These are phyloP conservation scores for Xyrichtys novacula DNA, from an alignment of 2,797 vertebrate genomes.

Conservation along the genomic window DNA sequence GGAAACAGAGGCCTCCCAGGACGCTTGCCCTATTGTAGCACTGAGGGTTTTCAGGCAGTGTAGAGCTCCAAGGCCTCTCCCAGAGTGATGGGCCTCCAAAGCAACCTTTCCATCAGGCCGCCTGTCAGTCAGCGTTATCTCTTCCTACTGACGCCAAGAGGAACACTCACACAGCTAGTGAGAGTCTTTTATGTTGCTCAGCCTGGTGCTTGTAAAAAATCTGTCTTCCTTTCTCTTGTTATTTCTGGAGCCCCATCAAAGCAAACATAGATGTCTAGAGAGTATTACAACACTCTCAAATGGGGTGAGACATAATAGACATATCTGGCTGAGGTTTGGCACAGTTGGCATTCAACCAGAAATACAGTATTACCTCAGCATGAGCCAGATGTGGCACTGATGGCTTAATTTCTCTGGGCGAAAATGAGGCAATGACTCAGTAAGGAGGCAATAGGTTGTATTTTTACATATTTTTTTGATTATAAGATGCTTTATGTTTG, in stretches of 20 bases:
- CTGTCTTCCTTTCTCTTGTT: not conserved
- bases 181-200: slow-evolving; percentile 11
- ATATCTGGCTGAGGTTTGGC: slow-evolving; percentile 7
- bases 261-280: not conserved
- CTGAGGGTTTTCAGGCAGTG: slow-evolving; percentile 34
- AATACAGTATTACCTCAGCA: not conserved
- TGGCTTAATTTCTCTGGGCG: too few species aligned
- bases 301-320: not conserved
- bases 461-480: not conserved
- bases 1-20: slow-evolving; percentile 53
- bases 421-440: not conserved
- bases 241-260: slow-evolving; percentile 1
- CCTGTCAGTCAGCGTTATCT: slow-evolving; percentile 67
- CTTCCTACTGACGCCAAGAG: slow-evolving; percentile 25
- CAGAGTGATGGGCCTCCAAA: slow-evolving; percentile 55
- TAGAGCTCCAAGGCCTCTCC: slow-evolving; percentile 61
- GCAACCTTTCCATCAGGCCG: slow-evolving; percentile 57
- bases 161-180: slow-evolving; percentile 13
- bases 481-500: not conserved
- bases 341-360: not conserved
- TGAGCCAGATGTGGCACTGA: slow-evolving; percentile 5
- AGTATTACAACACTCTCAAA: slow-evolving; percentile 8
- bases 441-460: not conserved
- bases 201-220: not conserved
- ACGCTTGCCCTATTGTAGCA: slow-evolving; percentile 43